These are phyloP conservation scores for Hermodice carunculata DNA, from an alignment of 2,888 invertebrate genomes.

Conservation along the genomic window DNA sequence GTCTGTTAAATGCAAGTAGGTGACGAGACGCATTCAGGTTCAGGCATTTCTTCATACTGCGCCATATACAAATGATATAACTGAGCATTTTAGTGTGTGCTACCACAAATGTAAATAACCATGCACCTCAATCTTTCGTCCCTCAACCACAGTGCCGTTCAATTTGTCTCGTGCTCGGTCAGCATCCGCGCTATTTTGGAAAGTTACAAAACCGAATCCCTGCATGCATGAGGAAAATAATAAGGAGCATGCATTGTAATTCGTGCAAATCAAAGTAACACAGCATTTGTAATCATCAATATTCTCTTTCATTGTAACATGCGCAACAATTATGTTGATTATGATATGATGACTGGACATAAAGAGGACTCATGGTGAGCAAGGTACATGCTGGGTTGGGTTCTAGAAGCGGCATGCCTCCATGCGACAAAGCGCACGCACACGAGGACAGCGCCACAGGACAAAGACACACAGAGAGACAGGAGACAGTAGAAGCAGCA, in stretches of 20 bases:
- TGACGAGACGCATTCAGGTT: constrained; percentile 8
- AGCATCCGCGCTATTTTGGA: constrained; percentile 99
- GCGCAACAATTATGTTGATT: constrained; percentile 75
- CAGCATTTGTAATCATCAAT: constrained; percentile 26
- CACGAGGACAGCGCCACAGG: constrained; percentile 1
- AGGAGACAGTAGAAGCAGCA: neutral
- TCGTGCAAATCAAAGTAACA: constrained; percentile 46
- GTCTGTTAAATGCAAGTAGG: constrained; percentile 16
- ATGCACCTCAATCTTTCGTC: constrained; percentile 99
- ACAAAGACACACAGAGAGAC: neutral
- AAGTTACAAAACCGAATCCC: constrained; percentile 99
- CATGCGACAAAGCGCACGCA: constrained; percentile 22
- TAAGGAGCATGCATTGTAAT: constrained; percentile 64
- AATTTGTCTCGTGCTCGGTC: constrained; percentile 99
- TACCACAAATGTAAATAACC: constrained; percentile 48
- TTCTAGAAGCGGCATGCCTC: neutral
- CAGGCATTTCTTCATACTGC: constrained; percentile 38
- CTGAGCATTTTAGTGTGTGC: constrained; percentile 37
- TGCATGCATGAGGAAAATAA: constrained; percentile 74
- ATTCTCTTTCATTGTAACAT: constrained; percentile 73
- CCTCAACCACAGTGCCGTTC: constrained; percentile 99
- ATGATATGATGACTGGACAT: neutral
- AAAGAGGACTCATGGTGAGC: constrained; percentile 2
- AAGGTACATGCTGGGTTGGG: constrained; percentile 17
- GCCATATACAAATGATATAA: constrained; percentile 20